Base-by-base conservation (phyloP, 2,888 invertebrate species). In the Lingula anatina region DNA sequence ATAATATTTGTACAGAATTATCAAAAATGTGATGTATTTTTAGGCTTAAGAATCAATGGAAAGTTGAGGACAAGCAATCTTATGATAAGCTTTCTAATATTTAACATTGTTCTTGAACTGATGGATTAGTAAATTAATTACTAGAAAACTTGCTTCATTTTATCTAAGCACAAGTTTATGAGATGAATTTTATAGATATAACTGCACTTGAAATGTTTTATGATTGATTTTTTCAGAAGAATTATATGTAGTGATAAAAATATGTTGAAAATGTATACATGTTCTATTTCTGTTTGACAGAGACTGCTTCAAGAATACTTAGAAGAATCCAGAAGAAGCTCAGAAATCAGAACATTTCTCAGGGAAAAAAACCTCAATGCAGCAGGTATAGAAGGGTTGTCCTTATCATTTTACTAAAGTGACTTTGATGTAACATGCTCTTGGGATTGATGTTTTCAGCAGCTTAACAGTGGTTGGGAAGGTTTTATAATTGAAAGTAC, bases 361-460 rank as follows among this genome's bases (percentile, higher is more conserved):
- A 78, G 89, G 62, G 80, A 83, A 66, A 80, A 83, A 15, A 85
- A 85, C 70, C 71, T 81, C 62, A 86, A 86, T 74, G 82, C 85
- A 44, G 60, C 63, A 49, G 74, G 74, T 74, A 51, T 36, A 44
- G 47, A 5, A 24, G n/a, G 26, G 5, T 12, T 31, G 1, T 15
- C 18, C n/a, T 3, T 4, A 31, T 36, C 12, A 21, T 15, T 47
- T 27, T 20, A 20, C n/a, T 15, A 5, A 41, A 3, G 12, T 41
- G 28, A 18, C 4, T 37, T 4, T 4, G 27, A 15, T 25, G 21
- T n/a, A n/a, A 27, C n/a, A 21, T 38, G 21, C 20, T 46, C n/a
- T n/a, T n/a, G n/a, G n/a, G n/a, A n/a, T n/a, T n/a, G n/a, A n/a
- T n/a, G n/a, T n/a, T n/a, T n/a, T n/a, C n/a, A n/a, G n/a, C n/a